Evolutionary conservation across 2,797 vertebrate species (phyloP).

Genomic region (Huso huso): DNA sequence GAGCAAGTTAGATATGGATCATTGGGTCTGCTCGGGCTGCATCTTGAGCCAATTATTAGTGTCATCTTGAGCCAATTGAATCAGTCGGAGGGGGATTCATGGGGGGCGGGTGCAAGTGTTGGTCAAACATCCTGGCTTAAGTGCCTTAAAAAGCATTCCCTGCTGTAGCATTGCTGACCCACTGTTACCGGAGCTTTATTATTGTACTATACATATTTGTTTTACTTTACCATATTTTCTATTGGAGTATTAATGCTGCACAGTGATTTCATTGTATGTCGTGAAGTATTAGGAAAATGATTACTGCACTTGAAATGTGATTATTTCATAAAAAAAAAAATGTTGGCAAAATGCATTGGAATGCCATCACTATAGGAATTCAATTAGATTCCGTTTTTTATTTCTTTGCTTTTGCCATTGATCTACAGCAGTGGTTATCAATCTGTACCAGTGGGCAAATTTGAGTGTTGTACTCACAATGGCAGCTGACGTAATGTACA

Average conservation of each 20-base stretch:
- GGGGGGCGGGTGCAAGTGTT: conserved; percentile 74
- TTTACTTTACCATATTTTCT: conserved; percentile 7
- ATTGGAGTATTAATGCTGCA: neutral
- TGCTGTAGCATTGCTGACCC: neutral
- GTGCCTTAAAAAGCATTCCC: conserved; percentile 26
- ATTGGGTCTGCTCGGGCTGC: conserved; percentile 79
- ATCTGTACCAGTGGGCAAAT: no score
- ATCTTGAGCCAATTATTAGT: conserved; percentile 99
- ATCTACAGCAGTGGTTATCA: no score
- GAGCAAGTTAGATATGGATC: conserved; percentile 89
- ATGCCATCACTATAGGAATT: no score
- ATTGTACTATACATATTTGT: conserved; percentile 12
- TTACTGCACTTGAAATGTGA: no score
- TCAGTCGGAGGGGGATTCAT: conserved; percentile 81
- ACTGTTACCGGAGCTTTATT: conserved; percentile 2
- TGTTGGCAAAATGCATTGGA: no score
- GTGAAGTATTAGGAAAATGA: no score
- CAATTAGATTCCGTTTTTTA: no score
- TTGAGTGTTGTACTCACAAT: no score
- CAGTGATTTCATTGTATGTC: neutral
- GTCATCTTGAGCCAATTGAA: conserved; percentile 99
- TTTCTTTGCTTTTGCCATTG: no score
- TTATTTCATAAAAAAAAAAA: no score
- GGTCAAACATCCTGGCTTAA: conserved; percentile 85
- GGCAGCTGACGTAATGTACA: no score